Conservation (phyloP, 1,140 invertebrate genomes). For the Lepidurus packardi region DNA sequence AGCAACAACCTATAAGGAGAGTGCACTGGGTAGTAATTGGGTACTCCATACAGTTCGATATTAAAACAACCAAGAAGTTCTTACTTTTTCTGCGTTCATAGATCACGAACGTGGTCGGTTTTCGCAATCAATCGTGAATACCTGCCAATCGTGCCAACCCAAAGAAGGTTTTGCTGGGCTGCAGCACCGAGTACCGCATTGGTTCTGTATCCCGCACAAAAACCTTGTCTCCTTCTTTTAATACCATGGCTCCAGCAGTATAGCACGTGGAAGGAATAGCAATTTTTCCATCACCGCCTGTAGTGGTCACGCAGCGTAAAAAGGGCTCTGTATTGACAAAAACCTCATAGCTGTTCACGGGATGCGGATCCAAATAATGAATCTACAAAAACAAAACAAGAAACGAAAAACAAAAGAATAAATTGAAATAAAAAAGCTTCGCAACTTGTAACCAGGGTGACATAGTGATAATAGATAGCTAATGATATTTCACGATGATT, state of each 20-base stretch:
- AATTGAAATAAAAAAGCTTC: conserved; percentile 14
- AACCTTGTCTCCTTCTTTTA: conserved; percentile 57
- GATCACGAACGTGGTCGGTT: neutral
- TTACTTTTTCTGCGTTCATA: conserved; percentile 23
- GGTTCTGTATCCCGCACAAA: conserved; percentile 60
- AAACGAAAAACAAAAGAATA: conserved; percentile 32
- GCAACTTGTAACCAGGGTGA: neutral
- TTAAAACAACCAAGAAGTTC: neutral
- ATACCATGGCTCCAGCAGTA: conserved; percentile 59
- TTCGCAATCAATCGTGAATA: conserved; percentile 40
- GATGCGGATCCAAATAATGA: conserved; percentile 58
- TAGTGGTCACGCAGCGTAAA: conserved; percentile 55
- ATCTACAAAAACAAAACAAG: conserved; percentile 43
- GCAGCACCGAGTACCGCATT: conserved; percentile 61
- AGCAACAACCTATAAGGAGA: neutral
- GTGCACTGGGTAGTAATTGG: neutral
- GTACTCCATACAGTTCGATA: neutral
- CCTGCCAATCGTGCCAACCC: conserved; percentile 67
- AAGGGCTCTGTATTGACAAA: conserved; percentile 47
- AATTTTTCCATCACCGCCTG: conserved; percentile 44
- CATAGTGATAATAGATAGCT: neutral
- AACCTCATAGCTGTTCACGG: conserved; percentile 57
- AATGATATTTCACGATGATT: neutral
- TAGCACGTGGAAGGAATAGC: conserved; percentile 55
- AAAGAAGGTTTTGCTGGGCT: conserved; percentile 70